Percentiles rank a stretch among this genome's conserved stretches.
These are phyloP conservation scores for Neria commutata DNA, from an alignment of 2,888 invertebrate species.

Conservation along the genomic window DNA sequence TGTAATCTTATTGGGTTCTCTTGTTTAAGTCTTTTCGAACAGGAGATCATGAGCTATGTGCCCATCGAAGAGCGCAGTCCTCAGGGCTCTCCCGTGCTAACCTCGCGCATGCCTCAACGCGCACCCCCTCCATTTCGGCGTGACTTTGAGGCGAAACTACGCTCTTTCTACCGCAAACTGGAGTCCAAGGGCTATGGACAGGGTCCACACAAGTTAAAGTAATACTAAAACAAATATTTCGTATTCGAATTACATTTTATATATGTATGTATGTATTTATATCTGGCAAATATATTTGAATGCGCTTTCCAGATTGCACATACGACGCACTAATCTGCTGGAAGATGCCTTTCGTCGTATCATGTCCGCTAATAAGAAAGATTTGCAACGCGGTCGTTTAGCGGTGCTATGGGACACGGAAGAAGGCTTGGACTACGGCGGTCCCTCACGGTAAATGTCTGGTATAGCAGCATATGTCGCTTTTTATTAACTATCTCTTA, in stretches of 20 bases:
- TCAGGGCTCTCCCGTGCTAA: conserved; percentile 75
- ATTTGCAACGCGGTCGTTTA: conserved; percentile 91
- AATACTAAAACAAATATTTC: conserved; percentile 20
- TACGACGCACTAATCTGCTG: conserved; percentile 88
- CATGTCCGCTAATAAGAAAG: conserved; percentile 95
- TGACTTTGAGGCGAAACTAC: conserved; percentile 93
- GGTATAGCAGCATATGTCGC: background rate
- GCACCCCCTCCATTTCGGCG: conserved; percentile 90
- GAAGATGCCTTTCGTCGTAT: conserved; percentile 97
- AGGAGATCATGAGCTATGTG: conserved; percentile 98
- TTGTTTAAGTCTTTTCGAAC: conserved; percentile 87
- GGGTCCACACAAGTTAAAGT: conserved; percentile 97
- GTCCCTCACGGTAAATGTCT: conserved; percentile 72
- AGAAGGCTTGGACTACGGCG: conserved; percentile 97
- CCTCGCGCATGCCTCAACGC: conserved; percentile 73
- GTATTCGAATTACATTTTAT: background rate
- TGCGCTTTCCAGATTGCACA: conserved; percentile 74
- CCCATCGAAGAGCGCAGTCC: conserved; percentile 70
- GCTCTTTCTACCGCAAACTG: conserved; percentile 92
- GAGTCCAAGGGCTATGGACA: conserved; percentile 97
- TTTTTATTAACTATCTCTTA: background rate
- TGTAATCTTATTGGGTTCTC: conserved; percentile 29
- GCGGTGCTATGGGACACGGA: conserved; percentile 95
- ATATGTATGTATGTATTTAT: too few relatives aligned
- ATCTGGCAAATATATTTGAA: background rate